Conservation (phyloP, 2,797 vertebrate species). For the Anas bahamensis region DNA sequence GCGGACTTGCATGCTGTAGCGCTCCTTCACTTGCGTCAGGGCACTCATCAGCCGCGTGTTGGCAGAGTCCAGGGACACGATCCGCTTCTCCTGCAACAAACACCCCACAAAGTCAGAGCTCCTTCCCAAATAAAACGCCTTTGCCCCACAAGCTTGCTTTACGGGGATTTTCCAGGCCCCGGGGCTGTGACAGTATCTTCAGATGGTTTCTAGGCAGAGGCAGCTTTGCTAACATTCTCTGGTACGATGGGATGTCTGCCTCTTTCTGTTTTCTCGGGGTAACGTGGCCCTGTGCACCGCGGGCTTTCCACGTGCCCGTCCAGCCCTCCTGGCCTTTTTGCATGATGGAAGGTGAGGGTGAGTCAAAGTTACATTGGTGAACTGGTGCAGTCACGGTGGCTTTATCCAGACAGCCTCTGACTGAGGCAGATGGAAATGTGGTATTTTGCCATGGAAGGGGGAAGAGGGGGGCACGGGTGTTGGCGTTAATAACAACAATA, state of each 20-base stretch:
- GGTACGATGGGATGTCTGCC: slow-evolving; percentile 73
- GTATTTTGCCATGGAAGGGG: background rate
- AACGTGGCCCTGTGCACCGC: background rate
- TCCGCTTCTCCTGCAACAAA: slow-evolving; percentile 92
- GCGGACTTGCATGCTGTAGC: slow-evolving; percentile 89
- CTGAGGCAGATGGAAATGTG: background rate
- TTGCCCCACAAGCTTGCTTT: background rate
- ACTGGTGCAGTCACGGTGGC: fast-evolving
- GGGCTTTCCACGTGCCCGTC: background rate
- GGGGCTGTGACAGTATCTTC: background rate
- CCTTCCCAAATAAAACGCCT: fast-evolving
- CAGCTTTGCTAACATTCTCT: slow-evolving; percentile 38
- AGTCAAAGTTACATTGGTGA: background rate
- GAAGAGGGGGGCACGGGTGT: background rate
- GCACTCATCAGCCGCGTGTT: slow-evolving; percentile 95
- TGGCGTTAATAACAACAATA: background rate
- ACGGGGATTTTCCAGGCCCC: background rate
- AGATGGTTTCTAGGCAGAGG: slow-evolving; percentile 20
- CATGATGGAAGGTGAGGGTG: background rate
- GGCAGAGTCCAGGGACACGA: slow-evolving; percentile 92
- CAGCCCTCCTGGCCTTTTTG: background rate
- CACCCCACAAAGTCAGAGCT: slow-evolving; percentile 16
- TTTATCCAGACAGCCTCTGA: background rate
- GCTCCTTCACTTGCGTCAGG: slow-evolving; percentile 96
- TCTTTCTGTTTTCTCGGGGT: slow-evolving; percentile 70